Conservation (phyloP, 1,140 invertebrate species). For the Drosophila ogumai region DNA sequence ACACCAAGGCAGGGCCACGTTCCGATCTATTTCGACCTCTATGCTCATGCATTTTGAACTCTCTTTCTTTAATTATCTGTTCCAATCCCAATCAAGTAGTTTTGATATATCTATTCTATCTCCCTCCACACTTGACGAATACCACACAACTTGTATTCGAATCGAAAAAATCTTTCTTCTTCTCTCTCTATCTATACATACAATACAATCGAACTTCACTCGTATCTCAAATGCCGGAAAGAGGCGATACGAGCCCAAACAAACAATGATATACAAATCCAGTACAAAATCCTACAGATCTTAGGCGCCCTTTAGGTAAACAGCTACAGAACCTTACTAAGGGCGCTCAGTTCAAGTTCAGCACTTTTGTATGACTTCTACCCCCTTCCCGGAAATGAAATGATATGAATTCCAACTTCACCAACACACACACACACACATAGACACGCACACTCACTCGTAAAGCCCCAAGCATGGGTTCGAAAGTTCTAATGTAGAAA, state of each 20-base stretch:
- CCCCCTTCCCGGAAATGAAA: slow-evolving; percentile 21
- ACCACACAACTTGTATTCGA: slow-evolving; percentile 48
- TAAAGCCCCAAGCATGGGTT: slow-evolving; percentile 68
- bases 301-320: slow-evolving; percentile 68
- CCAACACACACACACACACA: slow-evolving; percentile 35
- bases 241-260: slow-evolving; percentile 34
- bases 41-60: slow-evolving; percentile 48
- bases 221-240: slow-evolving; percentile 43
- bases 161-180: slow-evolving; percentile 21
- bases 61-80: slow-evolving; percentile 29
- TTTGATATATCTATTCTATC: slow-evolving; percentile 43
- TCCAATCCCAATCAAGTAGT: slow-evolving; percentile 51
- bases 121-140: slow-evolving; percentile 58
- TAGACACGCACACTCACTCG: slow-evolving; percentile 33
- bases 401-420: slow-evolving; percentile 28
- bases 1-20: slow-evolving; percentile 94
- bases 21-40: slow-evolving; percentile 38
- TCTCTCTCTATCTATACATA: slow-evolving; percentile 27
- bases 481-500: slow-evolving; percentile 40
- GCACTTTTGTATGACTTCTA: slow-evolving; percentile 48
- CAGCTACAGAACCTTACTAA: slow-evolving; percentile 58
- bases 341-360: slow-evolving; percentile 63
- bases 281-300: slow-evolving; percentile 28
- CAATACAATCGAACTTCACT: slow-evolving; percentile 31
- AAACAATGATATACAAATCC: slow-evolving; percentile 37